Evolutionary conservation across 2,113 vertebrate genomes (phyloP), one percentile per base, ranked within the genome.

Genomic region (Saguinus midas): DNA sequence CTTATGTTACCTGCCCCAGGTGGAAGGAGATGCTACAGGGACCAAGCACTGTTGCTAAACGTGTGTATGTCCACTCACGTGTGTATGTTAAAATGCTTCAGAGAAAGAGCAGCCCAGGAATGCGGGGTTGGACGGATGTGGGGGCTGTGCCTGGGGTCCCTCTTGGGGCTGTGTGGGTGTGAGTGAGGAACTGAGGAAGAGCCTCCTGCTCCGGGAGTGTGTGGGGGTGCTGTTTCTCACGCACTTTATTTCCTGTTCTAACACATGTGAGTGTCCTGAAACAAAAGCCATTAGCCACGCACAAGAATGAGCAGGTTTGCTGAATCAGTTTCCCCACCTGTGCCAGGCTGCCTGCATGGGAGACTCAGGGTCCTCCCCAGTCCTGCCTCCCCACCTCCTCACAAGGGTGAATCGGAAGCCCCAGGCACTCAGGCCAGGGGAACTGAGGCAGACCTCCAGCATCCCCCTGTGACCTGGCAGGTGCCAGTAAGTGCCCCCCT

Each of bases 31-130:
- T 4, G 40, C 21, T 40, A 5, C 61, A 55, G 18, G 21, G 55
- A 21, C 5, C 14, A 18, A 25, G 35, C 13, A 5, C n/a, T 25
- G 18, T 35, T 23, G 18, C 5, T 20, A 6, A 18, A 61, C 0
- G 4, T 6, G 12, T 45, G 18, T 6, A 8, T 4, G 1, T 48
- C 48, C 37, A 29, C 9, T 32, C 61, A 64, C 27, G 0, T 29
- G 2, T 64, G 2, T 16, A 5, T 45, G n/a, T 20, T 40, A 23
- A 72, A 52, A 45, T 1, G 70, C 91, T 40, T 80, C 27, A 37
- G 68, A 58, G 75, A 5, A 92, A 32, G 78, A 92, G 52, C 35
- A 91, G 48, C 17, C 72, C 43, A 25, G 61, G 87, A 50, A 18
- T n/a, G 14, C 1, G 17, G 37, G 52, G 14, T 18, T 43, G 45